Conservation (phyloP, 2,797 vertebrate genomes). For the Allenopithecus nigroviridis region DNA sequence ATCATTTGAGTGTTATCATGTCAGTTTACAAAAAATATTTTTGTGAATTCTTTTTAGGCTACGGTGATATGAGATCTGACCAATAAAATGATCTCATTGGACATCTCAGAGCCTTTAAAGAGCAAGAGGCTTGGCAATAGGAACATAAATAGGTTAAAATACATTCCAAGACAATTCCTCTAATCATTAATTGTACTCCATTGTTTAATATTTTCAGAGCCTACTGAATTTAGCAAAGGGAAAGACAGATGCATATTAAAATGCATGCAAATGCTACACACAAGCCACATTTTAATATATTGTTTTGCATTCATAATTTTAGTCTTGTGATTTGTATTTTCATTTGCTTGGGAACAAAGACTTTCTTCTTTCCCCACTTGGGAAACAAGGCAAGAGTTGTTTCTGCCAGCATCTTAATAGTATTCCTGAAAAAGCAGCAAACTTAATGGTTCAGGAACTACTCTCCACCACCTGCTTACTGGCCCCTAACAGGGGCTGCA, state of each 20-base stretch:
- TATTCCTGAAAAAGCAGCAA: slow-evolving; percentile 57
- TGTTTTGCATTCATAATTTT: slow-evolving; percentile 70
- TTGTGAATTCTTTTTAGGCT: background rate
- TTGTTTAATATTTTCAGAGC: slow-evolving; percentile 58
- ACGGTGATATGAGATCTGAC: background rate
- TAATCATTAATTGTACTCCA: slow-evolving; percentile 46
- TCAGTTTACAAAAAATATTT: slow-evolving; percentile 21
- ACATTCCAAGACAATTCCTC: slow-evolving; percentile 18
- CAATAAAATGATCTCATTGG: slow-evolving; percentile 11
- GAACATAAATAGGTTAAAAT: slow-evolving; percentile 7
- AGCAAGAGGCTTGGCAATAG: background rate
- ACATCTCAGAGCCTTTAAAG: background rate
- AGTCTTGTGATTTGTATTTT: slow-evolving; percentile 76
- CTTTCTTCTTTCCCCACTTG: slow-evolving; percentile 62
- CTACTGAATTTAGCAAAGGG: slow-evolving; percentile 37
- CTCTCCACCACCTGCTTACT: slow-evolving; percentile 45
- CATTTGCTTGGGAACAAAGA: slow-evolving; percentile 76
- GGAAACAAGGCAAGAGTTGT: slow-evolving; percentile 69
- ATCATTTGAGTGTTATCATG: background rate
- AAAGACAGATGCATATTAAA: slow-evolving; percentile 69
- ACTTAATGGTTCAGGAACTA: slow-evolving; percentile 1
- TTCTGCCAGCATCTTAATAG: slow-evolving; percentile 52
- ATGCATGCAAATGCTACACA: slow-evolving; percentile 66
- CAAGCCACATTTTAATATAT: slow-evolving; percentile 70
- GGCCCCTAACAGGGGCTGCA: background rate